Evolutionary conservation across 2,113 vertebrate species (phyloP).

Genomic region (Tauraco erythrolophus): DNA sequence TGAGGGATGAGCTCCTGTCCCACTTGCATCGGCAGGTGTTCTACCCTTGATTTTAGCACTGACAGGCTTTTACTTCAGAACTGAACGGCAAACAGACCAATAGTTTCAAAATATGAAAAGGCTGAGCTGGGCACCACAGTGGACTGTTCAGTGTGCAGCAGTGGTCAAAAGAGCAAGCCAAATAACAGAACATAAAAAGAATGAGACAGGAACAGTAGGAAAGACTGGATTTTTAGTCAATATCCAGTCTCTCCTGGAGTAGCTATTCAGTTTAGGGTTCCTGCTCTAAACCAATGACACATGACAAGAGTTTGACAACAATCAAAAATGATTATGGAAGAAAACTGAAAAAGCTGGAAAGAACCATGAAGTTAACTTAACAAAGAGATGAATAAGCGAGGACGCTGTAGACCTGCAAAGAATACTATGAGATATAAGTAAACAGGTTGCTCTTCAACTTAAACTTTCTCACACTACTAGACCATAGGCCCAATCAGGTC

Average conservation of each 20-base stretch:
- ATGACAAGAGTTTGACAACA: neutral
- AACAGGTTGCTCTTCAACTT: neutral
- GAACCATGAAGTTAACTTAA: neutral
- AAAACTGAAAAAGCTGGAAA: neutral
- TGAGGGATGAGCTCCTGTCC: neutral
- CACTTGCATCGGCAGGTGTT: neutral
- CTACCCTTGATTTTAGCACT: neutral
- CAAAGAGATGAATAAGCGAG: neutral
- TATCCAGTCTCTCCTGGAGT: neutral
- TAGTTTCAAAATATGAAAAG: neutral
- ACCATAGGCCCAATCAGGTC: neutral
- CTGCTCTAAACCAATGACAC: neutral
- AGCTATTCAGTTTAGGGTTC: neutral
- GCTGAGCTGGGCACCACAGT: neutral
- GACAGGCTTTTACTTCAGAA: neutral
- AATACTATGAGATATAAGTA: neutral
- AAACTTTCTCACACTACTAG: neutral
- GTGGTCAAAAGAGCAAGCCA: neutral
- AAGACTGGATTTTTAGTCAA: neutral
- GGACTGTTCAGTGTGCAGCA: neutral
- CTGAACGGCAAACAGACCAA: neutral
- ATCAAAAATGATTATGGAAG: neutral
- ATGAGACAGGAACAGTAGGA: neutral
- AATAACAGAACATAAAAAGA: neutral
- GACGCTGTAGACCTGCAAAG: neutral